Evolutionary conservation across 2,888 invertebrate genomes (phyloP).

Genomic region (Watsonalla cultraria): DNA sequence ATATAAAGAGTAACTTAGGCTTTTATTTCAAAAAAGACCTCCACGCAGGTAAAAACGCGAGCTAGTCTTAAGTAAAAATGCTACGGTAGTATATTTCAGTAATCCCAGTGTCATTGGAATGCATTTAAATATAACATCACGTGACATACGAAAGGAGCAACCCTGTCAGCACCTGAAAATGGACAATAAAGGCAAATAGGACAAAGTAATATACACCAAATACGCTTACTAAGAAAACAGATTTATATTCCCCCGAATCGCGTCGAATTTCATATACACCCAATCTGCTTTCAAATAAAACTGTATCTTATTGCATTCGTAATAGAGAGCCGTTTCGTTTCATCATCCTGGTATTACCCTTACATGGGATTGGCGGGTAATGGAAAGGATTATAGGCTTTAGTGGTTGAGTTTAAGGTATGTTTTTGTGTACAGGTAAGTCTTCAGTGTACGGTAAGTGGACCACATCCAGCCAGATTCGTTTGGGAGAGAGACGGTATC

Average conservation of each 20-base stretch:
- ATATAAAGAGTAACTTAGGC: no score
- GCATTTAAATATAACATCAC: not conserved
- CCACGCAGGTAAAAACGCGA: no score
- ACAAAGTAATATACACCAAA: constrained; percentile 16
- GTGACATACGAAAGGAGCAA: not conserved
- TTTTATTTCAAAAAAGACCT: no score
- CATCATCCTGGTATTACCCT: not conserved
- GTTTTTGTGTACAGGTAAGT: constrained; percentile 38
- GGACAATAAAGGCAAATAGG: constrained; percentile 17
- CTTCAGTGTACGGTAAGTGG: constrained; percentile 67
- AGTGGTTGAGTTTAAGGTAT: not conserved
- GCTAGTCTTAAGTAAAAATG: no score
- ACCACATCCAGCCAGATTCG: constrained; percentile 61
- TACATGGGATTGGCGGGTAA: not conserved
- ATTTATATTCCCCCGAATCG: constrained; percentile 9
- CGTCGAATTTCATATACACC: constrained; percentile 8
- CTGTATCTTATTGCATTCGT: not conserved
- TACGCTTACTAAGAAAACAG: constrained; percentile 15
- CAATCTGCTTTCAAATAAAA: constrained; percentile 13
- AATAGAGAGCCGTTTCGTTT: not conserved
- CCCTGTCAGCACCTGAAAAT: not conserved
- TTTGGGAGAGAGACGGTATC: constrained; percentile 70
- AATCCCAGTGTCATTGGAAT: no score
- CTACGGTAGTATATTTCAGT: no score
- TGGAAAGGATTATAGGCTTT: not conserved